phyloP scores from a whole-genome alignment of 2,888 invertebrate species.

The Athalia cordata region DNA sequence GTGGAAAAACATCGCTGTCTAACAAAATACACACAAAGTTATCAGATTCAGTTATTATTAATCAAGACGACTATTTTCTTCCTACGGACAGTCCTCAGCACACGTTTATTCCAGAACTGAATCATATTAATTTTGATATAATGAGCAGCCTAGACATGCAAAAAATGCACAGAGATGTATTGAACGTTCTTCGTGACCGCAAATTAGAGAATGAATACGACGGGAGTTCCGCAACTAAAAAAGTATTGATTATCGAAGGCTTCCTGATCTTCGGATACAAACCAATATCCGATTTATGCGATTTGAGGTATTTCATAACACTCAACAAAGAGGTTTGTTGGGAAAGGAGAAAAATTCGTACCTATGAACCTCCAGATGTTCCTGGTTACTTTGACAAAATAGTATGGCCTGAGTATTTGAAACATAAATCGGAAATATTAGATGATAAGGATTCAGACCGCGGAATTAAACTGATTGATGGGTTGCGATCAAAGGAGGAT shows the following conservation, averaged over 20 bases:
- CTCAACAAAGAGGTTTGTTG: slow-evolving; percentile 82
- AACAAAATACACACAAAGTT: slow-evolving; percentile 75
- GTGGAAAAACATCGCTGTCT: slow-evolving; percentile 87
- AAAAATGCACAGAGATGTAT: slow-evolving; percentile 80
- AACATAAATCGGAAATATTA: slow-evolving; percentile 75
- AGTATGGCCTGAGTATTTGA: slow-evolving; percentile 93
- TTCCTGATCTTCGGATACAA: slow-evolving; percentile 84
- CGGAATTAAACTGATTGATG: slow-evolving; percentile 63
- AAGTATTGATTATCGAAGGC: slow-evolving; percentile 84
- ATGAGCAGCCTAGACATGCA: slow-evolving; percentile 84
- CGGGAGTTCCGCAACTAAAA: slow-evolving; percentile 65
- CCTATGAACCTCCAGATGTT: slow-evolving; percentile 91
- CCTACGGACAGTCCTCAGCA: slow-evolving; percentile 81
- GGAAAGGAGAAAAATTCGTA: slow-evolving; percentile 77
- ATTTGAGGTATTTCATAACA: slow-evolving; percentile 84
- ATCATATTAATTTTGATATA: slow-evolving; percentile 86
- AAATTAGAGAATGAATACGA: slow-evolving; percentile 54
- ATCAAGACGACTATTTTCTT: slow-evolving; percentile 87
- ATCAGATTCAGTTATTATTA: slow-evolving; percentile 75
- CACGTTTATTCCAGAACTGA: slow-evolving; percentile 78
- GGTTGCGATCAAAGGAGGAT: slow-evolving; percentile 55
- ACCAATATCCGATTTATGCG: slow-evolving; percentile 80
- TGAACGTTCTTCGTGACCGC: slow-evolving; percentile 70
- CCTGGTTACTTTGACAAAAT: slow-evolving; percentile 90
- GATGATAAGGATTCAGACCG: slow-evolving; percentile 56